Conservation (phyloP, 2,113 vertebrate species). For the Petroica traversi region DNA sequence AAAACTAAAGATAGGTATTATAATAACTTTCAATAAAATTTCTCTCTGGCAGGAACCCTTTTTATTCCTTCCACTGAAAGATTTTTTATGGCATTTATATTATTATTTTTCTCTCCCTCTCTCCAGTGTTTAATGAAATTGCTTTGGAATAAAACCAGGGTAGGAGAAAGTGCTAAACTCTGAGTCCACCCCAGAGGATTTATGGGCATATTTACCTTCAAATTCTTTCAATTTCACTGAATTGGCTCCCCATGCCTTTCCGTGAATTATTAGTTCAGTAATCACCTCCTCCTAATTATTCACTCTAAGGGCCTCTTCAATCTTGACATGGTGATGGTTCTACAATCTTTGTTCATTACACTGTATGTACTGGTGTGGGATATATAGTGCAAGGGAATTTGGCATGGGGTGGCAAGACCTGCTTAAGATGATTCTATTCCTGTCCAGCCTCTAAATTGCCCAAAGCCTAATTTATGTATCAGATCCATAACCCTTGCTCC, state of each 20-base stretch:
- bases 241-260: conserved; percentile 50
- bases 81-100: conserved; percentile 72
- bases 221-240: conserved; percentile 58
- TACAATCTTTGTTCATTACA: conserved; percentile 61
- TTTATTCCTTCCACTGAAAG: conserved; percentile 71
- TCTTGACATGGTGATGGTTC: conserved; percentile 26
- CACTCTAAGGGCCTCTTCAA: conserved; percentile 57
- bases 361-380: conserved; percentile 27
- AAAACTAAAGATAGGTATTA: conserved; percentile 77
- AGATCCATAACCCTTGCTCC: conserved; percentile 25
- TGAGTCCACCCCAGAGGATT: conserved; percentile 58
- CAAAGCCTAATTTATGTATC: conserved; percentile 73
- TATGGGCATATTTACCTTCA: conserved; percentile 73
- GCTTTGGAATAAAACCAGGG: conserved; percentile 64
- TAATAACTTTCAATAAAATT: conserved; percentile 77
- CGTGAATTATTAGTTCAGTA: conserved; percentile 67
- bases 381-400: neutral
- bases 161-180: conserved; percentile 64
- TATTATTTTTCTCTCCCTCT: conserved; percentile 51
- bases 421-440: neutral
- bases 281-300: conserved; percentile 75
- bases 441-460: conserved; percentile 6
- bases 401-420: neutral
- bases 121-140: conserved; percentile 72
- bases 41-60: conserved; percentile 58